A percentile compares a stretch with the other conserved stretches of the same genome.
phyloP scores from a whole-genome alignment of 2,888 invertebrate genomes.

The Drosophila subquinaria region DNA sequence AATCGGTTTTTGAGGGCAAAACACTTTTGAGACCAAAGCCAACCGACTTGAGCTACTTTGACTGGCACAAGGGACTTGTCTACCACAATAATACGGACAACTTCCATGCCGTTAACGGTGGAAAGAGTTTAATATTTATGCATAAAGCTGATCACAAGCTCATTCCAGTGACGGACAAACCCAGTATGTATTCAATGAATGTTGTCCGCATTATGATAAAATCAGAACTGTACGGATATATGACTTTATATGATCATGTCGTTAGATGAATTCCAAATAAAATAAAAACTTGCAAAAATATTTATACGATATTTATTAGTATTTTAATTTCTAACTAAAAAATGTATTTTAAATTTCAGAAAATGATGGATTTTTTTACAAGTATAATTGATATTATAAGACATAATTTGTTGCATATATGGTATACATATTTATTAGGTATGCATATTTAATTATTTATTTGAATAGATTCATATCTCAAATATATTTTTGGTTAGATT shows the following conservation, averaged over 20 bases:
- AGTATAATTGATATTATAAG: too few species aligned
- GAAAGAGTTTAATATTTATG: slow-evolving; percentile 28
- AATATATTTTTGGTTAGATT: too few species aligned
- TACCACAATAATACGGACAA: slow-evolving; percentile 27
- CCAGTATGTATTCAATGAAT: slow-evolving; percentile 7
- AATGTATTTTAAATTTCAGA: too few species aligned
- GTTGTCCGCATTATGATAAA: slow-evolving; percentile 24
- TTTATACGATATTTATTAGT: too few species aligned
- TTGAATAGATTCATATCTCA: too few species aligned
- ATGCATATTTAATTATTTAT: too few species aligned
- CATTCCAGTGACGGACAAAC: slow-evolving; percentile 26
- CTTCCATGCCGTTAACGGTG: slow-evolving; percentile 5
- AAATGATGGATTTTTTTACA: too few species aligned
- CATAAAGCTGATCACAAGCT: slow-evolving; percentile 46
- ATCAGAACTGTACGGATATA: slow-evolving; percentile 26
- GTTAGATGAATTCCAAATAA: slow-evolving; percentile 12
- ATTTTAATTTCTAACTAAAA: too few species aligned
- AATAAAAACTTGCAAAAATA: neutral
- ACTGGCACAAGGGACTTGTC: slow-evolving; percentile 43
- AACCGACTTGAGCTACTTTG: slow-evolving; percentile 43
- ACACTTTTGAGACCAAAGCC: slow-evolving; percentile 31
- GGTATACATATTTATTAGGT: too few species aligned
- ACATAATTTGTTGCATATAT: too few species aligned
- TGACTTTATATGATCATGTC: slow-evolving; percentile 47
- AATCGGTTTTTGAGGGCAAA: slow-evolving; percentile 40